phyloP scores from a whole-genome alignment of 1,140 invertebrate species.

The Sipha flava region DNA sequence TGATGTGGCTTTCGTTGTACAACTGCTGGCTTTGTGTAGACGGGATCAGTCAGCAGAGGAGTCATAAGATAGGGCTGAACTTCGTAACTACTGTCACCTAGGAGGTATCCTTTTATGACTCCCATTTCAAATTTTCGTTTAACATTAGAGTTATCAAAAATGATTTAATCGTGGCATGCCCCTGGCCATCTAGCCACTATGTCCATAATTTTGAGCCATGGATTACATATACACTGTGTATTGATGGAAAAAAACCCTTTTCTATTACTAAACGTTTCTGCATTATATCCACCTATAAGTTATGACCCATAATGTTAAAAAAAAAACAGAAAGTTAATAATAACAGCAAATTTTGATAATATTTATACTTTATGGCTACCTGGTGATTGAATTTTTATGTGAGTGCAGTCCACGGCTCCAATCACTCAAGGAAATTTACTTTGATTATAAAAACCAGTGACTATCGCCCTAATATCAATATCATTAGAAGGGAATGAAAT shows the following conservation, averaged over 20 bases:
- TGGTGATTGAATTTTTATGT: conserved; percentile 42
- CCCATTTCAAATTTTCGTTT: background rate
- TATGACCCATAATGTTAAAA: background rate
- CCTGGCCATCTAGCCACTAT: conserved; percentile 12
- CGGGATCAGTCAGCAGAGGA: background rate
- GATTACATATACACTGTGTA: background rate
- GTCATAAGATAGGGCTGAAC: background rate
- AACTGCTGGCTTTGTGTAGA: background rate
- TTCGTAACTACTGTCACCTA: background rate
- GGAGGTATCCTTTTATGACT: background rate
- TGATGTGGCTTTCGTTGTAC: background rate
- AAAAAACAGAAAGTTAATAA: background rate
- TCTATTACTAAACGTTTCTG: background rate
- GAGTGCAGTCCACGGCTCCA: conserved; percentile 44
- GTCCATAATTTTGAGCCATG: background rate
- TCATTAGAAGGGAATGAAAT: background rate
- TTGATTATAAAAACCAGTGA: background rate
- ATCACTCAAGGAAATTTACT: conserved; percentile 42
- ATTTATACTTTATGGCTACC: background rate
- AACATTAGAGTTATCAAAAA: background rate
- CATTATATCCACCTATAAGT: background rate
- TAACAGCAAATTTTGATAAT: background rate
- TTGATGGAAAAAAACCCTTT: conserved; percentile 18
- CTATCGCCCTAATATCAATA: background rate
- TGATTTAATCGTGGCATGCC: background rate